phyloP scores from a whole-genome alignment of 2,113 vertebrate genomes.

The Percina caprodes region DNA sequence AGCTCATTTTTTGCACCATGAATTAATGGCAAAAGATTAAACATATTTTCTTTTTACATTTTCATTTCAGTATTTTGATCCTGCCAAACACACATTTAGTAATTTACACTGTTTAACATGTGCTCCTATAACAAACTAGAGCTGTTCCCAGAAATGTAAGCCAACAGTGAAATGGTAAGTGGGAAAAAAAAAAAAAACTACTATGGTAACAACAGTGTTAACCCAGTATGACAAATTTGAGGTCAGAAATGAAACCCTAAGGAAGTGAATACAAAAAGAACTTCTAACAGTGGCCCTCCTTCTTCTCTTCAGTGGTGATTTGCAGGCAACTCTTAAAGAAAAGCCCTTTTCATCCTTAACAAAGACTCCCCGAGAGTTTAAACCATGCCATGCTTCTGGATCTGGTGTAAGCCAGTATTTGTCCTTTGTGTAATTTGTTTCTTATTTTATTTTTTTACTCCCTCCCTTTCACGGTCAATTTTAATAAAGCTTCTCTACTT shows the following conservation, averaged over 20 bases:
- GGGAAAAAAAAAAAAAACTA: slow-evolving; percentile 22
- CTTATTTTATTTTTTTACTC: slow-evolving; percentile 10
- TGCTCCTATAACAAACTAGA: slow-evolving; percentile 11
- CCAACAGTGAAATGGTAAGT: background rate
- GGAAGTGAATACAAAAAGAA: slow-evolving; percentile 4
- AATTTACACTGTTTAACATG: background rate
- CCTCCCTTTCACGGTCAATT: slow-evolving; percentile 33
- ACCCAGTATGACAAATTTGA: slow-evolving; percentile 21
- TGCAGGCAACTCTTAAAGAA: slow-evolving; percentile 16
- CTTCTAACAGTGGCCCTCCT: slow-evolving; percentile 16
- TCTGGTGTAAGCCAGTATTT: slow-evolving; percentile 24
- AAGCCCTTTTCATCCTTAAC: slow-evolving; percentile 31
- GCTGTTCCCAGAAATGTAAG: background rate
- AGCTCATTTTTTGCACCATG: background rate
- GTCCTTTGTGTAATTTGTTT: slow-evolving; percentile 9
- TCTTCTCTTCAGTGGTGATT: slow-evolving; percentile 16
- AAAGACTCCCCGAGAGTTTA: slow-evolving; percentile 27
- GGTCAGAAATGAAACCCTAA: slow-evolving; percentile 36
- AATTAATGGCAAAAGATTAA: background rate
- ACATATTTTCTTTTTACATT: background rate
- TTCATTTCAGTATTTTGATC: background rate
- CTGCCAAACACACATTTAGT: background rate
- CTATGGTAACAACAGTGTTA: slow-evolving; percentile 24
- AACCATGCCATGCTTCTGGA: slow-evolving; percentile 8
- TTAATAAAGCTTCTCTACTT: slow-evolving; percentile 29